Conservation (phyloP, 1,140 invertebrate genomes). For the Platyscapa corneri region DNA sequence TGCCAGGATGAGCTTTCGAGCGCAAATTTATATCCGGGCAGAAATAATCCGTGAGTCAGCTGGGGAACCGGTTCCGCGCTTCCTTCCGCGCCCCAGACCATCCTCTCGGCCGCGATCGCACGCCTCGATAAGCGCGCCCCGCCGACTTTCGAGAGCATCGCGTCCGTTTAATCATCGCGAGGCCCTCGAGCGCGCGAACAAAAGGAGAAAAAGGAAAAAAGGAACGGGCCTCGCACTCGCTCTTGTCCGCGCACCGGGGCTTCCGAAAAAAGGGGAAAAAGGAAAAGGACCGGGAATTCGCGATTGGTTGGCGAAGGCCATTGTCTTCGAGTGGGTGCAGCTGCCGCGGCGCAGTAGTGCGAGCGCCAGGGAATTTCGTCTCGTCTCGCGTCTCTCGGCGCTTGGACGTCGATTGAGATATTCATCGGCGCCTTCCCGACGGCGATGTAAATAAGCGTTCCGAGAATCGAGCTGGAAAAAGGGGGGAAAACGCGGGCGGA, state of each 20-base stretch:
- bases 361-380: no score
- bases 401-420: neutral
- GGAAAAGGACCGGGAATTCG: no score
- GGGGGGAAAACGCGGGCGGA: no score
- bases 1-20: no score
- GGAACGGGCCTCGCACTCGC: neutral
- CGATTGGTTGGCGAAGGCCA: no score
- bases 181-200: neutral
- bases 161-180: neutral
- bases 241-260: no score
- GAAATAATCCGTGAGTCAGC: slow-evolving; percentile 9
- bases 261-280: no score
- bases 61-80: slow-evolving; percentile 34
- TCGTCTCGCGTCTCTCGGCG: no score
- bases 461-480: no score
- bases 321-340: no score
- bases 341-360: no score
- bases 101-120: neutral
- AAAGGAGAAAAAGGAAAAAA: neutral
- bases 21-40: neutral
- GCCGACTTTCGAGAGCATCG: neutral
- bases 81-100: neutral
- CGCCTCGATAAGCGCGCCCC: neutral
- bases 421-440: neutral
- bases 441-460: neutral